Evolutionary conservation across 1,140 invertebrate genomes (phyloP), one percentile per base, ranked within the genome.

Genomic region (Sitodiplosis mosellana): DNA sequence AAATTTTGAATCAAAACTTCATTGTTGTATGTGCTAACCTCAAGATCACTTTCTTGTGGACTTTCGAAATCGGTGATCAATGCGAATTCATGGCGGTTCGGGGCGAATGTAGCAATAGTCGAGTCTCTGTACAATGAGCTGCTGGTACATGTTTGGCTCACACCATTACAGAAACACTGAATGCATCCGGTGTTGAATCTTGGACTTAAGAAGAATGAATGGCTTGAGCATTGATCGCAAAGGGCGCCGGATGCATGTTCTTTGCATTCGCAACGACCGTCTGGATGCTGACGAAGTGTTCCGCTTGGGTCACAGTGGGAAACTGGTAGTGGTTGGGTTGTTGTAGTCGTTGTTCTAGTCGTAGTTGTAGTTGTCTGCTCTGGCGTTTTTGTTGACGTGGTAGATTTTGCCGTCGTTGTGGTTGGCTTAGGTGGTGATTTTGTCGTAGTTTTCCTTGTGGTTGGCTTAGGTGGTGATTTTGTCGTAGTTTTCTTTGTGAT

Each of bases 81-180:
- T 14, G 52, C 45, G 47, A 64, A 64, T 46, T 60, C 61, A 34
- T 63, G 59, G 0, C 17, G 11, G 10, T 14, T 38, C 4, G 21
- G 1, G 2, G 11, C 55, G 51, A 74, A 74, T 18, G 54, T 59
- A 2, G 67, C 64, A 2, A 49, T 56, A 0, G 67, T 69, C 1
- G 87, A 75, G 51, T 76, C 75, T 49, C 87, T 71, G 47, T 80
- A 83, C 65, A 77, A 80, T 48, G 74, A 77, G 11, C 83, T 87
- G 50, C 83, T 80, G 10, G 62, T 66, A 58, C 86, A 91, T 53
- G 73, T 67, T 41, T 69, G 68, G 1, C 81, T 80, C 1, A 90
- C 72, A 2, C 88, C 91, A 70, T 87, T 87, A 58, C 91, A 96
- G 78, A 94, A 94, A 64, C 91, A 95, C 27, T 75, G 72, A 42